Percentiles rank a stretch among this genome's conserved stretches.
These are phyloP conservation scores for Trichechus manatus DNA, from an alignment of 2,113 vertebrate species.

Conservation along the genomic window DNA sequence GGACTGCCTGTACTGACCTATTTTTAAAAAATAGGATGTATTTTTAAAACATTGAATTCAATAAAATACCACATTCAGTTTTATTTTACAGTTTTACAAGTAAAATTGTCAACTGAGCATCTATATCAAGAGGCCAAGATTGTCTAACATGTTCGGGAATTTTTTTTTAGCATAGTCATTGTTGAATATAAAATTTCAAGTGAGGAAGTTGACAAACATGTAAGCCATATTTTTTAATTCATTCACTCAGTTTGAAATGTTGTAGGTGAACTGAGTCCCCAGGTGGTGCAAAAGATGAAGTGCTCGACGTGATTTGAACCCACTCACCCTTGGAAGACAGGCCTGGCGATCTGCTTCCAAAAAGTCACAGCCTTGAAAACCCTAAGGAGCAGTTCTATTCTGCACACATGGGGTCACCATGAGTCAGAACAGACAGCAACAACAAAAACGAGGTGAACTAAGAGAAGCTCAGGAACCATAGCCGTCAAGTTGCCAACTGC, in stretches of 20 bases:
- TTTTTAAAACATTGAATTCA: constrained; percentile 34
- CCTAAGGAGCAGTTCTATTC: background rate
- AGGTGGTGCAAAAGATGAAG: background rate
- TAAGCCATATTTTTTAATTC: background rate
- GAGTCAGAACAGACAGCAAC: background rate
- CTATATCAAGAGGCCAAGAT: background rate
- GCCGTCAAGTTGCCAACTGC: background rate
- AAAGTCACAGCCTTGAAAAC: background rate
- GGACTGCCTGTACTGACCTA: background rate
- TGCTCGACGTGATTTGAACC: background rate
- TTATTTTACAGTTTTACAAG: constrained; percentile 25
- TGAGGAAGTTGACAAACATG: background rate
- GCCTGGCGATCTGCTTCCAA: background rate
- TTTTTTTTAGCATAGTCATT: background rate
- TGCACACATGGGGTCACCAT: background rate
- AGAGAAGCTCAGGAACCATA: background rate
- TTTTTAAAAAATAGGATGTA: background rate
- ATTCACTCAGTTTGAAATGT: background rate
- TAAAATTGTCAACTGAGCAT: constrained; percentile 15
- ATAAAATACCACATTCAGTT: constrained; percentile 47
- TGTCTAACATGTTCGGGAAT: background rate
- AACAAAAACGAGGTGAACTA: background rate
- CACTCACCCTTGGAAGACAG: background rate
- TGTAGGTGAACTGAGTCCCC: background rate
- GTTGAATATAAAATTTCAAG: constrained; percentile 31